Conservation (phyloP, 1,140 invertebrate genomes). For the Drosophila equinoxialis region DNA sequence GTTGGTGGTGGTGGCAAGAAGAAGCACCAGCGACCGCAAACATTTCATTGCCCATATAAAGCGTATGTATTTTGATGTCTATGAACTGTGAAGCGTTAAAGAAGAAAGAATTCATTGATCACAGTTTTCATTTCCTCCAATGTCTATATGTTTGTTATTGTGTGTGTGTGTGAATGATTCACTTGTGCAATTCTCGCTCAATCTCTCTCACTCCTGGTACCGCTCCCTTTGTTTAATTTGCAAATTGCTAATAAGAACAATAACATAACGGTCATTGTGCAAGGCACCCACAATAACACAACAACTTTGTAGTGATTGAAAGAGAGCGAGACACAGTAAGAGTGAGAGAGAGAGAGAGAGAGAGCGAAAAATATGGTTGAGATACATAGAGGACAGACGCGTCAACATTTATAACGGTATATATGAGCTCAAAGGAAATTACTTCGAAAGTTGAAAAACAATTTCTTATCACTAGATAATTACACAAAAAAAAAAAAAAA, state of each 20-base stretch:
- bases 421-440: conserved; percentile 28
- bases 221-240: conserved; percentile 60
- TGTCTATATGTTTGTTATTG: background rate
- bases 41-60: conserved; percentile 75
- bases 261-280: conserved; percentile 66
- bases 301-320: conserved; percentile 15
- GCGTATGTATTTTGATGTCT: conserved; percentile 62
- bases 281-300: conserved; percentile 49
- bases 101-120: conserved; percentile 72
- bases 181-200: conserved; percentile 29
- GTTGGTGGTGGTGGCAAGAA: conserved; percentile 69
- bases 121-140: conserved; percentile 40
- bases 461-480: conserved; percentile 54
- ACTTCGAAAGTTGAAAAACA: conserved; percentile 17
- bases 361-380: background rate
- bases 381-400: background rate
- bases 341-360: background rate
- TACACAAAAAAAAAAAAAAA: conserved; percentile 12
- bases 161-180: conserved; percentile 54
- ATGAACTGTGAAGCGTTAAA: conserved; percentile 46
- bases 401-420: conserved; percentile 43
- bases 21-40: conserved; percentile 68
- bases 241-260: conserved; percentile 56
- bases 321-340: too few relatives aligned
- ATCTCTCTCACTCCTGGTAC: conserved; percentile 3